phyloP scores from a whole-genome alignment of 2,797 vertebrate species.

The Fundulus diaphanus region DNA sequence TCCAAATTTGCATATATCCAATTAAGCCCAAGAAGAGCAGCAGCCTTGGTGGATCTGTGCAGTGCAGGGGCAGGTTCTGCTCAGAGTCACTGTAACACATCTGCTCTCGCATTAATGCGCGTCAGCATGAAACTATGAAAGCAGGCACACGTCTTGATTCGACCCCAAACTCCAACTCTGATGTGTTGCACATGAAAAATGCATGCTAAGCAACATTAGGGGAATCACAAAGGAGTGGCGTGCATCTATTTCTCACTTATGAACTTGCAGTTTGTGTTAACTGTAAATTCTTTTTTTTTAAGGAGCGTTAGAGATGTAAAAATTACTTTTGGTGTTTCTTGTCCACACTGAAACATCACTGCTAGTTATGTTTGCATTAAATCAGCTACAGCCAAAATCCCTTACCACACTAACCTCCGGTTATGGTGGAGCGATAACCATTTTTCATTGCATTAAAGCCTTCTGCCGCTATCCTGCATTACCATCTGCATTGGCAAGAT shows the following conservation, averaged over 20 bases:
- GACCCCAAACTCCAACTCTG: slow-evolving; percentile 9
- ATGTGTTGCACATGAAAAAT: neutral
- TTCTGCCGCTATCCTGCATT: too few relatives aligned
- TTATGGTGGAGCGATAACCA: too few relatives aligned
- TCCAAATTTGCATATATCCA: slow-evolving; percentile 77
- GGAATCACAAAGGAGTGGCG: neutral
- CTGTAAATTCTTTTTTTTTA: neutral
- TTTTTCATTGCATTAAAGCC: too few relatives aligned
- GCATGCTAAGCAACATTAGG: neutral
- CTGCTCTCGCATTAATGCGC: slow-evolving; percentile 46
- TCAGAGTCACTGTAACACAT: slow-evolving; percentile 53
- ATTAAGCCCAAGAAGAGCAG: slow-evolving; percentile 69
- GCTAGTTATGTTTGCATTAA: neutral
- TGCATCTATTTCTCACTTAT: neutral
- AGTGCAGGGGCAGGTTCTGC: slow-evolving; percentile 27
- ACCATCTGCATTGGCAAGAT: too few relatives aligned
- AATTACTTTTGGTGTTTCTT: neutral
- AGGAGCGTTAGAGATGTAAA: neutral
- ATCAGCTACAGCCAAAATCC: neutral
- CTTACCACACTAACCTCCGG: neutral
- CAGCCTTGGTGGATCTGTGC: slow-evolving; percentile 52
- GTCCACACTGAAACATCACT: neutral
- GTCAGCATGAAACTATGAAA: slow-evolving; percentile 32
- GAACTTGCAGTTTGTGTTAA: neutral
- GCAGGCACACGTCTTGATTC: slow-evolving; percentile 14